Base-by-base conservation (phyloP, 2,113 vertebrate genomes). In the Rhadina sibilatrix region DNA sequence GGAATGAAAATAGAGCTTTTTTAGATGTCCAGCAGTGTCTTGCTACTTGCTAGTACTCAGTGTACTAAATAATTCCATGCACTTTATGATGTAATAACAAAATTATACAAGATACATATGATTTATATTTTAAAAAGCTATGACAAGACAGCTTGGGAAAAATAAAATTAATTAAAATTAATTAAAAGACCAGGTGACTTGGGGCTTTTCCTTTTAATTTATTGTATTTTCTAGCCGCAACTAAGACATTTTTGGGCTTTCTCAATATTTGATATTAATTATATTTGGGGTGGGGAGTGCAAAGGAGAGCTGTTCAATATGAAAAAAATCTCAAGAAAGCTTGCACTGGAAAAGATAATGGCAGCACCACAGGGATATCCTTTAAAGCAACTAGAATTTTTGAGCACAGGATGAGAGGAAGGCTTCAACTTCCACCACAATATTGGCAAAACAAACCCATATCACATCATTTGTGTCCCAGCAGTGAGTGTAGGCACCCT, bases 91-190 rank as follows among this genome's bases (percentile, higher is more conserved):
- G 66, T 95, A 88, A 81, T 91, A 94, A 54, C 64, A 75, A 33
- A 17, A 60, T 66, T 40, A 33, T 88, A 50, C 13, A 37, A 89
- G 28, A 72, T 50, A 59, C 4, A 5, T 31, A 59, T 83, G 80
- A 93, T 86, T 94, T 74, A 28, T 77, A 85, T 94, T 92, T 91
- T 20, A 18, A 78, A 93, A 94, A 78, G 25, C 19, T 93, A 83
- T 91, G 42, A 56, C 17, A 46, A 95, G 25, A 78, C 21, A 83
- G 46, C 50, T 93, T 93, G 81, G 53, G 65, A 93, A 87, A 27
- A 93, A 97, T 96, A 97, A 97, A 97, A 91, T 72, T 0, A 72
- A 88, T 84, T 68, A 37, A 76, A 77, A 44, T 46, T 46, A 77
- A 77, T 94, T 83, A 31, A 89, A 86, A 93, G 71, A 95, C 38